Percentiles rank a stretch among this genome's conserved stretches.
phyloP scores from a whole-genome alignment of 2,113 vertebrate genomes.

The Pogona vitticeps region DNA sequence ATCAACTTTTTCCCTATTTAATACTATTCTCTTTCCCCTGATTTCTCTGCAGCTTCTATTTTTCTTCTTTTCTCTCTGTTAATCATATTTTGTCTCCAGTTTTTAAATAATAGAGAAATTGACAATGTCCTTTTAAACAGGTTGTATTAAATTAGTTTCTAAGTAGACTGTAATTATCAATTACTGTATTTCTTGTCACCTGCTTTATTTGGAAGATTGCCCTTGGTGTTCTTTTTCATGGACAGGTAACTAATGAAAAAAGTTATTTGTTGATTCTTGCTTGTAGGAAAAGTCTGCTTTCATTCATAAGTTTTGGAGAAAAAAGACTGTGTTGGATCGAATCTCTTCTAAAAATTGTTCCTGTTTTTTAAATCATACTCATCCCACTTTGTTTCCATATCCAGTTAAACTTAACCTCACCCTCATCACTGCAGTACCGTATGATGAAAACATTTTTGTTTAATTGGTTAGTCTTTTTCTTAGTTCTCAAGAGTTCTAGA shows the following conservation, averaged over 20 bases:
- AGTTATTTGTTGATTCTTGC: conserved; percentile 22
- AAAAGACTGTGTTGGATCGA: conserved; percentile 22
- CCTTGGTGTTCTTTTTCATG: background rate
- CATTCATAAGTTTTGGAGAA: background rate
- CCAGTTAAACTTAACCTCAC: background rate
- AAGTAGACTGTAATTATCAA: background rate
- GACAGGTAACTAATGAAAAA: background rate
- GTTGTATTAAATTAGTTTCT: background rate
- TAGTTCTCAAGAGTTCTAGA: fast-evolving
- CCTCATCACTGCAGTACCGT: conserved; percentile 12
- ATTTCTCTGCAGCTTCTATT: background rate
- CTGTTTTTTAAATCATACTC: background rate
- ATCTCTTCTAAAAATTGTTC: background rate
- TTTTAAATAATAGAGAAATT: background rate
- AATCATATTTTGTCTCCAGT: fast-evolving
- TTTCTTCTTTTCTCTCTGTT: background rate
- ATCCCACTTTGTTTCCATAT: background rate
- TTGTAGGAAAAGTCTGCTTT: conserved; percentile 42
- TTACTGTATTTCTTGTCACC: background rate
- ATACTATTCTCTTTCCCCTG: background rate
- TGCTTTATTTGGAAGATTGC: fast-evolving
- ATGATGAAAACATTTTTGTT: conserved; percentile 15
- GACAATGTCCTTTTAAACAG: background rate
- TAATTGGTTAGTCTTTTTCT: conserved; percentile 28
- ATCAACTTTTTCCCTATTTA: conserved; percentile 4